Evolutionary conservation across 2,797 vertebrate genomes (phyloP).

Genomic region (Notolabrus celidotus): DNA sequence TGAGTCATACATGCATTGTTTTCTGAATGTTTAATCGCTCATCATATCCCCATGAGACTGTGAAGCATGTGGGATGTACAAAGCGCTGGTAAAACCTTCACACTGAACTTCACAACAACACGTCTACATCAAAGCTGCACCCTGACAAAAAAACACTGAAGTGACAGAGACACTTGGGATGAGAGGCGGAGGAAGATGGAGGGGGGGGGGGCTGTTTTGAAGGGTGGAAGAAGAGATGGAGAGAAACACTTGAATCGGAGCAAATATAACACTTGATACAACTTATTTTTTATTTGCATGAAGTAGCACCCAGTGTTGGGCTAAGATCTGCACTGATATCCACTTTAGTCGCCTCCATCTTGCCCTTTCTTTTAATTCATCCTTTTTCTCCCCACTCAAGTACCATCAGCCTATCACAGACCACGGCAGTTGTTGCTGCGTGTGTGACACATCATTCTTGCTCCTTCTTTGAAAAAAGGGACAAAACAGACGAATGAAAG

Average conservation of each 20-base stretch:
- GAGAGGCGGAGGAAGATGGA: constrained; percentile 22
- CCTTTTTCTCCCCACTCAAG: constrained; percentile 25
- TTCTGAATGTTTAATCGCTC: constrained; percentile 14
- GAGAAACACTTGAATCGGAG: constrained; percentile 12
- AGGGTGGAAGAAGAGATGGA: constrained; percentile 1
- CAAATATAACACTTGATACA: constrained; percentile 35
- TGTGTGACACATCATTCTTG: constrained; percentile 26
- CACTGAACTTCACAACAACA: constrained; percentile 30
- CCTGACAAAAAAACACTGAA: constrained; percentile 37
- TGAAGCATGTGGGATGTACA: constrained; percentile 17
- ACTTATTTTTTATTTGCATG: constrained; percentile 45
- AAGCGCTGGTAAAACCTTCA: constrained; percentile 42
- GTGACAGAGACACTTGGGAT: constrained; percentile 10
- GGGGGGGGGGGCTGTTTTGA: constrained; percentile 5
- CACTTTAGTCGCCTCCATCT: constrained; percentile 17
- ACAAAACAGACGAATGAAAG: neutral
- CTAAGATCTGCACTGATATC: constrained; percentile 33
- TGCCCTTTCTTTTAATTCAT: constrained; percentile 22
- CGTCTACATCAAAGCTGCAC: constrained; percentile 51
- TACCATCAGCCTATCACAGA: constrained; percentile 27
- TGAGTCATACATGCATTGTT: neutral
- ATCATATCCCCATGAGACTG: constrained; percentile 6
- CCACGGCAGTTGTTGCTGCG: constrained; percentile 25
- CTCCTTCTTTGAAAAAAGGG: constrained; percentile 11
- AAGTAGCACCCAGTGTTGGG: constrained; percentile 19